Evolutionary conservation across 2,797 vertebrate genomes (phyloP), one percentile per base, ranked within the genome.

Genomic region (Lepidocolaptes lacrymiger): DNA sequence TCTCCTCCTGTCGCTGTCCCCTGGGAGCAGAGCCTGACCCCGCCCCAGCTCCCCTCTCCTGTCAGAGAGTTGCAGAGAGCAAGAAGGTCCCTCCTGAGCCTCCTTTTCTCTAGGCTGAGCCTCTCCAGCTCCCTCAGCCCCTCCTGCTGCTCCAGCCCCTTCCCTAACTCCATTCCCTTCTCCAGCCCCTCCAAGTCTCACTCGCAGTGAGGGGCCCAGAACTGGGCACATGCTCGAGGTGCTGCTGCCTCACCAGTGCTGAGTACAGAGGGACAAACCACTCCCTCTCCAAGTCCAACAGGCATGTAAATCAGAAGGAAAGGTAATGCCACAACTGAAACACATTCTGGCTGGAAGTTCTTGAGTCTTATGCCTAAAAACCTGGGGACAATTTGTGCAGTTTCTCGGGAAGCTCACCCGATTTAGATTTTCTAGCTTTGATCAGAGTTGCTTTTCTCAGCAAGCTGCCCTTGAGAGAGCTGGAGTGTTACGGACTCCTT

Each of bases 381-480:
- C 85, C 82, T 78, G 58, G 61, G 87, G 82, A 88, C 77, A 78
- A 63, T 84, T 92, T 66, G 72, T 62, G 48, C 51, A 62, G 62
- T 79, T 69, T 30, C 72, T 85, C 1, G 0, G 37, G 81, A 59
- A 89, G 54, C 55, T 93, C 55, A 28, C 74, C 69, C 24, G 15
- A 83, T 88, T 83, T 61, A 55, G 44, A 43, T 89, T 89, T 83
- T 67, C 68, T 64, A 81, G 78, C 89, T 96, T 95, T 93, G 82
- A 80, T 92, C 85, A 77, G 39, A 83, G 82, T 64, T 93, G 81
- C 54, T 58, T 91, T 89, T 92, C 79, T 91, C 91, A 93, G 94
- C 82, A 94, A 80, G 85, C 87, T 85, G 82, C 81, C 78, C 62
- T 82, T 81, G 85, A 26, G 75, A 72, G 62, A 77, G 39, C 66